These are phyloP conservation scores for Pterocles orientalis DNA, from an alignment of 2,113 vertebrate genomes.

Conservation along the genomic window DNA sequence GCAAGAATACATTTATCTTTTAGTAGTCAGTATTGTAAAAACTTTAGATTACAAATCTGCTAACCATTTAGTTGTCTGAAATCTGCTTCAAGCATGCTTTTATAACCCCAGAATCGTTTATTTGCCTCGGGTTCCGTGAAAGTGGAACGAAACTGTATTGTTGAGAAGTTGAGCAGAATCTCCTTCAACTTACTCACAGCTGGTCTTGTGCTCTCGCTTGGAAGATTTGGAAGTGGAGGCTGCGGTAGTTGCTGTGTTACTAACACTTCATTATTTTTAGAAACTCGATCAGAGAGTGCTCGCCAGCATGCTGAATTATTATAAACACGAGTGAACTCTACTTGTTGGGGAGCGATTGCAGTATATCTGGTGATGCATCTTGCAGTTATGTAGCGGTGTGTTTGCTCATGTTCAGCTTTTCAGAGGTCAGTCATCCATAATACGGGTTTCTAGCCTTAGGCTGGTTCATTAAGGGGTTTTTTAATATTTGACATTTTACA, in stretches of 20 bases:
- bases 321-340: background rate
- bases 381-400: background rate
- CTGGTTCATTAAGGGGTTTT: accelerated
- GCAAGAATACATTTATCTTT: background rate
- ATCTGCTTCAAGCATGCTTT: background rate
- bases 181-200: accelerated
- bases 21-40: background rate
- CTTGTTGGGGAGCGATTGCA: background rate
- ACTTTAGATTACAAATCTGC: background rate
- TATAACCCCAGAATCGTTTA: background rate
- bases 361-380: background rate
- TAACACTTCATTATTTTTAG: background rate
- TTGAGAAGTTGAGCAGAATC: background rate
- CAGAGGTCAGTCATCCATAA: too few species aligned
- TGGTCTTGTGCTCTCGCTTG: background rate
- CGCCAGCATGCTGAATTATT: background rate
- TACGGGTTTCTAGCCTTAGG: accelerated
- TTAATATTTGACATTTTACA: background rate
- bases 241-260: background rate
- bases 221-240: background rate
- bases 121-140: background rate
- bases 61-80: background rate
- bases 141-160: background rate
- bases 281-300: background rate
- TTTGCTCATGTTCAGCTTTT: background rate